Conservation (phyloP, 92 coral and sea anemone genomes). For the Palythoa grandis region DNA sequence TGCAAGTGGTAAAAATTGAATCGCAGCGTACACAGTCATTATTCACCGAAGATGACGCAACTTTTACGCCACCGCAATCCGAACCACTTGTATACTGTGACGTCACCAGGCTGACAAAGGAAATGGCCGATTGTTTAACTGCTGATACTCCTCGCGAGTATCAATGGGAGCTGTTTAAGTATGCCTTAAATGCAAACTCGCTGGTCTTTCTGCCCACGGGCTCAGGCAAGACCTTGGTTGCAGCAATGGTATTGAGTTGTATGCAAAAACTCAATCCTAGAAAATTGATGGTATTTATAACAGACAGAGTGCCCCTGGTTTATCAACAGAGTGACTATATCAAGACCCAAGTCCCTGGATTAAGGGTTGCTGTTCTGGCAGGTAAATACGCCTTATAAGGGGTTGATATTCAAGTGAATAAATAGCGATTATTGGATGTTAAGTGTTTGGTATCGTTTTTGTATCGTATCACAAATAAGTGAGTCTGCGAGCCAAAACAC, state of each 20-base stretch:
- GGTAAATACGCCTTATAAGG: slow-evolving; percentile 41
- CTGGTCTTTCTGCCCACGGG: slow-evolving; percentile 95
- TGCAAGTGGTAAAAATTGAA: slow-evolving; percentile 69
- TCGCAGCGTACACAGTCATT: neutral
- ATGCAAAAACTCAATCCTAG: slow-evolving; percentile 87
- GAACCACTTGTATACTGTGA: slow-evolving; percentile 81
- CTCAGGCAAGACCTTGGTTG: slow-evolving; percentile 91
- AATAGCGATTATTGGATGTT: too few relatives aligned
- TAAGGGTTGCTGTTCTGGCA: slow-evolving; percentile 73
- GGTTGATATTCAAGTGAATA: too few relatives aligned
- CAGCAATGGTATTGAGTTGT: slow-evolving; percentile 93
- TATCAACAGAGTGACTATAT: slow-evolving; percentile 92
- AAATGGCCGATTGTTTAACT: slow-evolving; percentile 66
- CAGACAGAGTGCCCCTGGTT: slow-evolving; percentile 84
- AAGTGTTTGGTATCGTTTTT: too few relatives aligned
- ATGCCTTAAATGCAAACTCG: slow-evolving; percentile 81
- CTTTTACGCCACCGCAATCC: neutral
- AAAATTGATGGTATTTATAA: slow-evolving; percentile 87
- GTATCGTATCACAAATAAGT: too few relatives aligned
- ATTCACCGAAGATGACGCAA: neutral
- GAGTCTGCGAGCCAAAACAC: too few relatives aligned
- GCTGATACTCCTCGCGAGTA: slow-evolving; percentile 80
- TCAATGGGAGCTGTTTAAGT: slow-evolving; percentile 73
- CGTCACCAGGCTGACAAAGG: slow-evolving; percentile 41
- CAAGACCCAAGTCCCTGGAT: slow-evolving; percentile 70